Base-by-base conservation (phyloP, 2,113 vertebrate species). In the Pseudorhombus dupliciocellatus region DNA sequence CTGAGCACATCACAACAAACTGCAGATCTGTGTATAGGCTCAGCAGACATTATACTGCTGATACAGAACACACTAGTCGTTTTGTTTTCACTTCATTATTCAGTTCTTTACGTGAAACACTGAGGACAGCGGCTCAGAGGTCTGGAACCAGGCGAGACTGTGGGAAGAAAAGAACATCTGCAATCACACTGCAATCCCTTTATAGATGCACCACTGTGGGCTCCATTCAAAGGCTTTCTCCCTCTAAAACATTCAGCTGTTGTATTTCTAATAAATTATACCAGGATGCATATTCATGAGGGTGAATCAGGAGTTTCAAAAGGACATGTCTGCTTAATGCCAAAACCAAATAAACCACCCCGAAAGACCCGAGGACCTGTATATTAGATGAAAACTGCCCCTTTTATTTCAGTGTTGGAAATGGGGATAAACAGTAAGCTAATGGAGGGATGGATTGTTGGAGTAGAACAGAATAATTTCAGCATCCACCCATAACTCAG, bases 51-150 rank as follows among this genome's bases (percentile, higher is more conserved):
- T 30, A 12, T 16, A 37, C 37, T 55, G 21, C 26, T 25, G 46
- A 52, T 28, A 61, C 63, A n/a, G n/a, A n/a, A 57, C 31, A 21
- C 25, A 56, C 34, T 11, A 37, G 2, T 37, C 34, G 12, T 40
- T 61, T 2, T 55, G 2, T 62, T 56, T 62, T 55, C 58, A 54
- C 12, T 2, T 60, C 22, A 60, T 60, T 34, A 46, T 30, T 70
- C 9, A 51, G 26, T 56, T 18, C n/a, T 48, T 20, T 37, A n/a
- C 61, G 55, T 50, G 20, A 62, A 61, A 54, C 6, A 1, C 31
- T 14, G 9, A 57, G 5, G 24, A 24, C 28, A 64, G 31, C 6
- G 28, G 51, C 65, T 55, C 7, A 72, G 37, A 37, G 55, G 18
- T 30, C 28, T 52, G 20, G 46, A 24, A 22, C 44, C n/a, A 28